Conservation (phyloP, 2,888 invertebrate genomes). For the Drosophila nigritarsus region DNA sequence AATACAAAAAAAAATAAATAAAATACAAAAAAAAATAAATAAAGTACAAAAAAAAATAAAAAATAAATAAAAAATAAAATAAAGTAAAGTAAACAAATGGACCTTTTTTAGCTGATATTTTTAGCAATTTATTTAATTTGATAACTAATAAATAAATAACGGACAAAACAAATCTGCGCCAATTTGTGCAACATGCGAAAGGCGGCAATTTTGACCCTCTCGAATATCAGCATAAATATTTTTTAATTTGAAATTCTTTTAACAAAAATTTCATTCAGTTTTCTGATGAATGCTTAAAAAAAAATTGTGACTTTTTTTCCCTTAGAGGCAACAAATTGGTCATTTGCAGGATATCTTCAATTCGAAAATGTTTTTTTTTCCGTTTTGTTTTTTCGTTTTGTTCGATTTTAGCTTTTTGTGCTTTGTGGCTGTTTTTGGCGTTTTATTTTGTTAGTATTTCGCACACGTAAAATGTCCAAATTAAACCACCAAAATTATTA, state of each 20-base stretch:
- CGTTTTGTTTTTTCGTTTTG: not conserved
- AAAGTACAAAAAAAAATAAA: too few species aligned
- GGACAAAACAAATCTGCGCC: not conserved
- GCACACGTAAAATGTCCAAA: slow-evolving; percentile 69
- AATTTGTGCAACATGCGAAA: not conserved
- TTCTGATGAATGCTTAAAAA: not conserved
- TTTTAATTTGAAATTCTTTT: not conserved
- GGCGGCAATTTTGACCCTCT: not conserved
- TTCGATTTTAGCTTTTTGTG: not conserved
- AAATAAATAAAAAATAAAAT: not conserved
- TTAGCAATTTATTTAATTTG: not conserved
- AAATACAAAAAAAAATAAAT: too few species aligned
- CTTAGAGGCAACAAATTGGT: not conserved
- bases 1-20: too few species aligned
- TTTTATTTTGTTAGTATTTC: slow-evolving; percentile 51
- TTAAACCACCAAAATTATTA: slow-evolving; percentile 72
- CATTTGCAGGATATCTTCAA: slow-evolving; percentile 1
- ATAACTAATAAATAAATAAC: not conserved
- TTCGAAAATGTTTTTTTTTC: too few species aligned
- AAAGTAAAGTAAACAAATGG: not conserved
- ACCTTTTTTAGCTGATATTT: not conserved
- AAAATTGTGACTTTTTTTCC: not conserved
- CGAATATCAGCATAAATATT: not conserved
- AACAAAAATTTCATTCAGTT: fast-evolving
- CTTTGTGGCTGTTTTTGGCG: slow-evolving; percentile 18